phyloP scores from a whole-genome alignment of 2,888 invertebrate species.

The Meghimatium bilineatum region DNA sequence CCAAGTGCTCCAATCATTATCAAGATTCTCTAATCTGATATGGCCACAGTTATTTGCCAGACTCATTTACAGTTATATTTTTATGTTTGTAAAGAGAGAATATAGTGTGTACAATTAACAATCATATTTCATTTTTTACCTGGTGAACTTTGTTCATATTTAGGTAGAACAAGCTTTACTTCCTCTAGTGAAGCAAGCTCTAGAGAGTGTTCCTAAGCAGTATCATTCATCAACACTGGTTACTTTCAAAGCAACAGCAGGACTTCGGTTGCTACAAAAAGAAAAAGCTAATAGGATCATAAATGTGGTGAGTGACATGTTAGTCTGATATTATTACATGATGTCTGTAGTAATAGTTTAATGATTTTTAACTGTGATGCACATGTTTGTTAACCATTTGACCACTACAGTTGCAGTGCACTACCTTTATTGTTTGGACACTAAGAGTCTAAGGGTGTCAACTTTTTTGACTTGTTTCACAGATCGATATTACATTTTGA shows the following conservation, averaged over 20 bases:
- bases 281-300: constrained; percentile 81
- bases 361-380: neutral
- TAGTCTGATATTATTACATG: neutral
- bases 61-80: too few relatives aligned
- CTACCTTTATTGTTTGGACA: too few relatives aligned
- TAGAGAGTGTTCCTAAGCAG: constrained; percentile 85
- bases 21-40: too few relatives aligned
- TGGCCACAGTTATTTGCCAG: too few relatives aligned
- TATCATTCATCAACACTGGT: constrained; percentile 88
- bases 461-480: neutral
- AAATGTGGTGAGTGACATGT: constrained; percentile 81
- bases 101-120: neutral
- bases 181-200: constrained; percentile 85
- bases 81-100: too few relatives aligned
- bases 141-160: neutral
- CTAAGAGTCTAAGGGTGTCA: neutral
- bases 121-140: neutral
- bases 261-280: constrained; percentile 85
- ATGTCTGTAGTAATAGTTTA: neutral
- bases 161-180: constrained; percentile 87
- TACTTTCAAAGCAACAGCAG: constrained; percentile 94
- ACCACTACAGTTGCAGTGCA: too few relatives aligned
- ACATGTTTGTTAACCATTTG: too few relatives aligned
- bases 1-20: too few relatives aligned
- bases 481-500: too few relatives aligned